These are phyloP conservation scores for Theonella swinhoei DNA, from an alignment of 37 sponge, comb jelly and placozoan species.

Conservation along the genomic window DNA sequence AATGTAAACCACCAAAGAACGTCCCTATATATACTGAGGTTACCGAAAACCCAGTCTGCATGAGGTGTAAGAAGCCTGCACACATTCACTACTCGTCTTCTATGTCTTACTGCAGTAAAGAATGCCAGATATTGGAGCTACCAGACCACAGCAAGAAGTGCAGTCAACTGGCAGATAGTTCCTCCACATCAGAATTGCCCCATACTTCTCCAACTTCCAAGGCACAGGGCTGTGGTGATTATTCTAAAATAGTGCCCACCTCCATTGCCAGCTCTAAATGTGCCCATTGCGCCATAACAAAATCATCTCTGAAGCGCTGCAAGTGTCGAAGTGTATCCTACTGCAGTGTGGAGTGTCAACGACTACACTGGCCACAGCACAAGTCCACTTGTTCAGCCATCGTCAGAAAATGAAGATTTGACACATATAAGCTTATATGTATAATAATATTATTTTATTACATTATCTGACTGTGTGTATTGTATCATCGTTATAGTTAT, in stretches of 20 bases:
- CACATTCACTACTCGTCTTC: background rate
- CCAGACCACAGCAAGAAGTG: background rate
- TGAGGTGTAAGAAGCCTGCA: background rate
- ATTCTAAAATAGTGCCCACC: background rate
- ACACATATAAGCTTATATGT: too few relatives aligned
- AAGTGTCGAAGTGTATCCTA: background rate
- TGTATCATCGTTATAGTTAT: too few relatives aligned
- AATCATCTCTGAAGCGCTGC: background rate
- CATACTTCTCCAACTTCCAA: background rate
- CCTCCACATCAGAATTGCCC: background rate
- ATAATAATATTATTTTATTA: too few relatives aligned
- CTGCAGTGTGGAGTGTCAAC: too few relatives aligned
- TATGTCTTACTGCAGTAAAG: background rate
- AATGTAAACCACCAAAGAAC: too few relatives aligned
- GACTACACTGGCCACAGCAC: too few relatives aligned
- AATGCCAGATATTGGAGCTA: background rate
- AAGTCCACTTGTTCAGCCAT: too few relatives aligned
- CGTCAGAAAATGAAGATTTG: too few relatives aligned
- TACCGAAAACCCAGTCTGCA: background rate
- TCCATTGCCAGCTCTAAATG: background rate
- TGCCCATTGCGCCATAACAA: background rate
- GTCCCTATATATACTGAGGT: too few relatives aligned
- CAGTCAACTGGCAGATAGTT: background rate
- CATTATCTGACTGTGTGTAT: too few relatives aligned
- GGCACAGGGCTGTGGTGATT: background rate